Evolutionary conservation across 2,797 vertebrate species (phyloP).

Genomic region (Halcyon smyrnensis): DNA sequence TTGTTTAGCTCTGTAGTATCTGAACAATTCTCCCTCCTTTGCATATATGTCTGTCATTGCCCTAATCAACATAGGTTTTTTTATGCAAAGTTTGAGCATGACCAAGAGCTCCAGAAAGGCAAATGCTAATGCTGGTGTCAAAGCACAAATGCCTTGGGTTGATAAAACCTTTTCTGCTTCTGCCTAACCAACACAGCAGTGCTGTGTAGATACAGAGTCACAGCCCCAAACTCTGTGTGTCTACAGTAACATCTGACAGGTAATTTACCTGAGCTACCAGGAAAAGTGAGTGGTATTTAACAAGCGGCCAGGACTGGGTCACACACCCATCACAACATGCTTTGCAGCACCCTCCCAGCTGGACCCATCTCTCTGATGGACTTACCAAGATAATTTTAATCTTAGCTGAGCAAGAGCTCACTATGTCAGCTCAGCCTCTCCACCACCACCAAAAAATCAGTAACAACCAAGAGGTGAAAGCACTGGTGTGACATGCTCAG

Average conservation of each 20-base stretch:
- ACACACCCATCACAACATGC: neutral
- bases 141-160: neutral
- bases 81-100: neutral
- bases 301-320: rapidly evolving
- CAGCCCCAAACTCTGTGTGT: neutral
- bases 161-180: neutral
- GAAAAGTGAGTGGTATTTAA: neutral
- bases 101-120: neutral
- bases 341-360: neutral
- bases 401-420: neutral
- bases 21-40: neutral
- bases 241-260: neutral
- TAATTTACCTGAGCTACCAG: neutral
- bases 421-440: neutral
- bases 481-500: neutral
- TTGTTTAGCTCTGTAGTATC: neutral
- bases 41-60: neutral
- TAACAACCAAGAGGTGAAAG: neutral
- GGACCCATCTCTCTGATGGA: neutral
- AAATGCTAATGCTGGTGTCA: neutral
- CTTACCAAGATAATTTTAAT: neutral
- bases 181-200: neutral
- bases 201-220: neutral
- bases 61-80: neutral
- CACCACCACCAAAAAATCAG: neutral